phyloP scores from a whole-genome alignment of 2,888 invertebrate species.

The Sialis fuliginosa region DNA sequence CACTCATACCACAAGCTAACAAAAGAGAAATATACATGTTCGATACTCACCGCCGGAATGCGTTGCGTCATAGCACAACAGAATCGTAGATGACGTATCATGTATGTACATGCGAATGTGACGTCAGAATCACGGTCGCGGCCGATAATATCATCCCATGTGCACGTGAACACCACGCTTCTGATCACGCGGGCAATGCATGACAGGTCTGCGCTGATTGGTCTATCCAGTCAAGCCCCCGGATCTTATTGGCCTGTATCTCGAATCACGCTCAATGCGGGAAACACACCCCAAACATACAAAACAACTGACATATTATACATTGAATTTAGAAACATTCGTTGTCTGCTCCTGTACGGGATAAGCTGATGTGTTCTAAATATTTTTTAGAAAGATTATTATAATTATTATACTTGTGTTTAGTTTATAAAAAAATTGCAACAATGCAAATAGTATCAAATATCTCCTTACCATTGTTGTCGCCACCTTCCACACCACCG shows the following conservation, averaged over 20 bases:
- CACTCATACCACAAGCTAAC: constrained; percentile 2
- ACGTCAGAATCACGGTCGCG: constrained; percentile 46
- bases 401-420: neutral
- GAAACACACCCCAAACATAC: constrained; percentile 26
- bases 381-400: constrained; percentile 3
- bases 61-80: neutral
- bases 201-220: constrained; percentile 46
- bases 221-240: constrained; percentile 53
- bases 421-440: neutral
- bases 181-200: constrained; percentile 58
- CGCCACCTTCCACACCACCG: constrained; percentile 57
- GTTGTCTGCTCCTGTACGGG: neutral
- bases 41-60: neutral
- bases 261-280: constrained; percentile 22
- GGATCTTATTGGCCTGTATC: constrained; percentile 34
- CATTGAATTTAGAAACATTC: constrained; percentile 1
- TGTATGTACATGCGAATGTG: constrained; percentile 23
- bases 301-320: constrained; percentile 1
- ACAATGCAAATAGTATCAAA: neutral
- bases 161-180: constrained; percentile 73
- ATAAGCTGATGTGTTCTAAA: constrained; percentile 5
- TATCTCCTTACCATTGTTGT: constrained; percentile 25
- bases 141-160: constrained; percentile 47
- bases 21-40: neutral
- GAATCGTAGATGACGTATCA: neutral